phyloP scores from a whole-genome alignment of 2,113 vertebrate genomes.

The Clupea harengus region DNA sequence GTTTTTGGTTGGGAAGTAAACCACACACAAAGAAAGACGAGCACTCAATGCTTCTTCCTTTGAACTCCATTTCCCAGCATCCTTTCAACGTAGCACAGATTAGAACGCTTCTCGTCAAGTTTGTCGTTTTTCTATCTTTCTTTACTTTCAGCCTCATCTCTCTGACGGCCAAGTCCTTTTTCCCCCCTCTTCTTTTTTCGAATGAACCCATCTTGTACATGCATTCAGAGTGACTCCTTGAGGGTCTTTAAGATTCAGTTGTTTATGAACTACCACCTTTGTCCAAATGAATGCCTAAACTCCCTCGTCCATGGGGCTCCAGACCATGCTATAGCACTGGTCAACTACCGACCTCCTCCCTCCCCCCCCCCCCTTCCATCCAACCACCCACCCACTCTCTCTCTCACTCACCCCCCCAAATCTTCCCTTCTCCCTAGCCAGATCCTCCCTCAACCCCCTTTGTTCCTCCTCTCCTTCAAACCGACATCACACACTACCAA shows the following conservation, averaged over 20 bases:
- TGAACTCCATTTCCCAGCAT: slow-evolving; percentile 37
- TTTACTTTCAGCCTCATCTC: slow-evolving; percentile 24
- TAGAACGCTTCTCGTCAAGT: not conserved
- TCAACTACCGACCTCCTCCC: not conserved
- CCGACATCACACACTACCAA: too few species aligned
- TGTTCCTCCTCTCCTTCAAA: too few species aligned
- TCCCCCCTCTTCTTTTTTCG: not conserved
- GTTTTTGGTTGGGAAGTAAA: slow-evolving; percentile 12
- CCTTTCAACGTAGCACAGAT: slow-evolving; percentile 26
- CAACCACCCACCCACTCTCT: slow-evolving; percentile 29
- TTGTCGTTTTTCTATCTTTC: slow-evolving; percentile 26
- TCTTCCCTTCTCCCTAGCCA: not conserved
- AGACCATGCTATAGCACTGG: not conserved
- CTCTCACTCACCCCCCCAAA: not conserved
- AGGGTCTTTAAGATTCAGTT: not conserved
- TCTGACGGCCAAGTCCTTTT: slow-evolving; percentile 25
- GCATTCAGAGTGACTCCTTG: not conserved
- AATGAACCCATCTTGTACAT: not conserved
- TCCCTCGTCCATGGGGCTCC: not conserved
- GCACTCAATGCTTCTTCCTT: not conserved
- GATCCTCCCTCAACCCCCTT: too few species aligned
- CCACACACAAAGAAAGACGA: not conserved
- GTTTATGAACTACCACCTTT: not conserved
- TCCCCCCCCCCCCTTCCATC: not conserved
- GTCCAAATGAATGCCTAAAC: not conserved